Evolutionary conservation across 1,140 invertebrate species (phyloP), one percentile per base, ranked within the genome.

Genomic region (Medauroidea extradentata): DNA sequence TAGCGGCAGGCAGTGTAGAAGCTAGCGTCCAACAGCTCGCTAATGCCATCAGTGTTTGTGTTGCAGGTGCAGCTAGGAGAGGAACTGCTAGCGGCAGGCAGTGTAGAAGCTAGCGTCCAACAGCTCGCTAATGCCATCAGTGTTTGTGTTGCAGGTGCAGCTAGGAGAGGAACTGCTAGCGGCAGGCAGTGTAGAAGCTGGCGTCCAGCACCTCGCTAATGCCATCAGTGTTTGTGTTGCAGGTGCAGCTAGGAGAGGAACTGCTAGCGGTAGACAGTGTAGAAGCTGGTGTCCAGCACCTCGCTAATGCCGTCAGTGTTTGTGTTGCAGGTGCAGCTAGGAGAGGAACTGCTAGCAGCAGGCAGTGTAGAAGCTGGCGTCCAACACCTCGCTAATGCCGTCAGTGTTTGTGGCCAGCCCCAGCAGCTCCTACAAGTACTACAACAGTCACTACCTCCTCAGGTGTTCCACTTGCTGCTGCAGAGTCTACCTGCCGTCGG

Each of bases 401-500:
- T 98, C 23, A 89, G 93, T n/a, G 90, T 98, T 2, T 98, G 96
- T 75, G 92, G 93, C 19, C 94, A 98, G 72, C 93, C 94, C 0
- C 87, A 93, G 65, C 92, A 97, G 69, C 77, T 98, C 13, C 78
- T 99, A 19, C 86, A 93, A 75, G 87, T 94, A 53, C 78, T 98
- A n/a, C 91, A 96, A 75, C 92, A 95, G 75, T 96, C 94, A 53
- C 80, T 98, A 69, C 93, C 95, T 59, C 89, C 93, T 29, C 87
- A 91, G 71, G 88, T 95, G 67, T 98, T 96, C 81, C 86, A 91
- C 60, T 75, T 94, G 66, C 80, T 97, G 11, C 76, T 96, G 50
- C 85, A 94, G 69, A 85, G 89, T 75, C 78, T 97, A 64, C 92
- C 93, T 23, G 63, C 75, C 29, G 78, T 83, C 57, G 78, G 79